phyloP scores from a whole-genome alignment of 2,797 vertebrate genomes.

The Acomys russatus region DNA sequence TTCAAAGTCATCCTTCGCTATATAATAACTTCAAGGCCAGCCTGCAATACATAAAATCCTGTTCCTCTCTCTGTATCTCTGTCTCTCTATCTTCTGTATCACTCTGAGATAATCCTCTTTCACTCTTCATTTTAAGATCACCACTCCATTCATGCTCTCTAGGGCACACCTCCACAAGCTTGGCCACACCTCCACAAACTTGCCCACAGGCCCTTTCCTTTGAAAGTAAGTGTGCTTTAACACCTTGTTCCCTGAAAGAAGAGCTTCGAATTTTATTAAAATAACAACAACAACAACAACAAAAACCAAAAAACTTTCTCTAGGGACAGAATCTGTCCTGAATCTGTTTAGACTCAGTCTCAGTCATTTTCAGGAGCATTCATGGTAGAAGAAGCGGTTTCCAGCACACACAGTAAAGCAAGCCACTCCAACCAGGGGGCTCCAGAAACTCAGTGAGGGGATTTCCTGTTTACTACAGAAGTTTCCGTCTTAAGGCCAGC shows the following conservation, averaged over 20 bases:
- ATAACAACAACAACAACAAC: not conserved
- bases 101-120: slow-evolving; percentile 2
- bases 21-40: not conserved
- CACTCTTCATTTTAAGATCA: not conserved
- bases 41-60: not conserved
- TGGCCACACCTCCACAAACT: not conserved
- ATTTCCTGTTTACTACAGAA: not conserved
- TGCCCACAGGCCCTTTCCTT: not conserved
- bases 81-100: not conserved
- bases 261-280: slow-evolving; percentile 27
- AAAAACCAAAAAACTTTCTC: not conserved
- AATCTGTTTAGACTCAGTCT: slow-evolving; percentile 27
- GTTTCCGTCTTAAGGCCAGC: not conserved
- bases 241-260: not conserved
- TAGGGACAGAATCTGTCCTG: not conserved
- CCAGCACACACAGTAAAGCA: not conserved
- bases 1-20: not conserved
- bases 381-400: not conserved
- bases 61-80: not conserved
- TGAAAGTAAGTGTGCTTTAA: slow-evolving; percentile 7
- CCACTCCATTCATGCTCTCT: not conserved
- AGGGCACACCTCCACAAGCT: not conserved
- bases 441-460: not conserved
- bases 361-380: slow-evolving; percentile 18
- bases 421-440: not conserved